phyloP scores from a whole-genome alignment of 2,888 invertebrate genomes.

The Sinotaia quadrata region DNA sequence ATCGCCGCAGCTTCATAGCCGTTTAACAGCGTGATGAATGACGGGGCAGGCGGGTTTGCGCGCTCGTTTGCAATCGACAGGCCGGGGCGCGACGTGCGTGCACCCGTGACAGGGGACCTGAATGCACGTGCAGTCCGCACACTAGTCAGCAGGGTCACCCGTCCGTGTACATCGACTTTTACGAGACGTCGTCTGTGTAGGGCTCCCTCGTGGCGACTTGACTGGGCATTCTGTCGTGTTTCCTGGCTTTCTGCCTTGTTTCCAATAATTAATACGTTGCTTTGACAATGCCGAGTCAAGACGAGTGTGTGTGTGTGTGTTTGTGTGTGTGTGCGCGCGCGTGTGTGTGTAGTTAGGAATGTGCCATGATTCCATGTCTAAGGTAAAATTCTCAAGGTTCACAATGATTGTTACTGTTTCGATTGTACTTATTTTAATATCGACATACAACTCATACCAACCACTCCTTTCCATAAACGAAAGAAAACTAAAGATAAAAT shows the following conservation, averaged over 20 bases:
- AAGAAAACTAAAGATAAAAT: too few relatives aligned
- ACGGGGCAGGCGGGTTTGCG: constrained; percentile 35
- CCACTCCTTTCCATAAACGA: too few relatives aligned
- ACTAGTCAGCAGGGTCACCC: background rate
- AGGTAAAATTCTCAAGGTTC: too few relatives aligned
- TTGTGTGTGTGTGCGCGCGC: constrained; percentile 3
- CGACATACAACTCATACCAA: too few relatives aligned
- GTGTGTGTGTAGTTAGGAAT: background rate
- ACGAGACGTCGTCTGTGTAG: background rate
- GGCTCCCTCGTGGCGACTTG: background rate
- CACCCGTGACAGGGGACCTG: constrained; percentile 27
- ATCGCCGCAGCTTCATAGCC: constrained; percentile 42
- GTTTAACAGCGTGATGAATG: constrained; percentile 53
- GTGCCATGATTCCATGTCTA: too few relatives aligned
- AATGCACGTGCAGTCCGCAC: constrained; percentile 4
- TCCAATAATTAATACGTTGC: too few relatives aligned
- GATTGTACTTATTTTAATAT: too few relatives aligned
- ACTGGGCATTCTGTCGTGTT: too few relatives aligned
- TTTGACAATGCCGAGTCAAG: background rate
- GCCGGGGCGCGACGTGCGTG: constrained; percentile 7
- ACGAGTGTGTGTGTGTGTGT: constrained; percentile 4
- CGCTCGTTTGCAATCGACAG: constrained; percentile 33
- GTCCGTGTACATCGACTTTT: background rate
- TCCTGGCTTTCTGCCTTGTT: too few relatives aligned
- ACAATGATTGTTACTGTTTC: too few relatives aligned